Base-by-base conservation (phyloP, 2,888 invertebrate species). In the Limenitis camilla region DNA sequence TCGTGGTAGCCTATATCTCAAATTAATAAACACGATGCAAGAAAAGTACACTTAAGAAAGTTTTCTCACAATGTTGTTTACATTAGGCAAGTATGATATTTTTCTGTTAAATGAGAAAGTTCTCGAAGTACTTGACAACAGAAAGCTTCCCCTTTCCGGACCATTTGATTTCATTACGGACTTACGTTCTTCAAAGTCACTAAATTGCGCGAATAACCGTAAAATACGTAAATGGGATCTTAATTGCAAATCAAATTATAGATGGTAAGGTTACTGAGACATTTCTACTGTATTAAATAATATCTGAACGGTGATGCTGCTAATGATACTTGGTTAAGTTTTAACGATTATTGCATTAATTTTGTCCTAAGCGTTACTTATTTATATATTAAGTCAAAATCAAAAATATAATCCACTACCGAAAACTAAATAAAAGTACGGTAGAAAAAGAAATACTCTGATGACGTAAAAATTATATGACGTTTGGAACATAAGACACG, bases 151-250 rank as follows among this genome's bases (percentile, higher is more conserved):
- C 56, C 59, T 48, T 50, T 67, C 64, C 64, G 63, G 67, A 69
- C 72, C 71, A 73, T 78, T 75, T 72, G 67, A 71, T 72, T 74
- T 74, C 59, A 72, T 74, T 75, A 71, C 60, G 55, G 62, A 69
- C 62, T 68, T 68, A 72, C 71, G 68, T 71, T 67, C 66, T 69
- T 69, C 67, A 71, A 71, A 73, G 65, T 70, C 69, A 58, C 62
- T 58, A 66, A 68, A 74, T 71, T 73, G 67, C 69, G 70, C 63
- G 63, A 71, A 75, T 72, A 71, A 68, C 68, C 71, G 69, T 71
- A 64, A 74, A 76, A 76, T 74, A 68, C 65, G 64, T 68, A 69
- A 74, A 76, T 74, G 68, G 67, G 58, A 66, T 74, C 71, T 73
- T 76, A 75, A 78, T 76, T 73, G 62, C 61, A 60, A 68, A 72